Evolutionary conservation across 2,888 invertebrate genomes (phyloP).

Genomic region (Diadegma fenestrale): DNA sequence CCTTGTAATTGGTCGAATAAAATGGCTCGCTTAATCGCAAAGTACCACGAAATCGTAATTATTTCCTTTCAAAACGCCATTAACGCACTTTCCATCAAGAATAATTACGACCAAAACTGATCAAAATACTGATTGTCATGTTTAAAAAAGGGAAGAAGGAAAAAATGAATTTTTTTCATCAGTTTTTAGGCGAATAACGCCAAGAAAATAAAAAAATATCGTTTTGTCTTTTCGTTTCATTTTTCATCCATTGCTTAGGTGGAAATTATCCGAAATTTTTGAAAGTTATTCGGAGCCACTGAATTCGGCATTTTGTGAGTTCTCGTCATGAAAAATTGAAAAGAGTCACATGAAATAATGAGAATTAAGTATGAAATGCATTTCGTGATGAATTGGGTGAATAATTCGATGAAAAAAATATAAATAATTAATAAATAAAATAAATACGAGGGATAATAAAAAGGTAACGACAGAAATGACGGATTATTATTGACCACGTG

Average conservation of each 20-base stretch:
- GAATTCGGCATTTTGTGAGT: too few species aligned
- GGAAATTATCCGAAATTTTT: too few species aligned
- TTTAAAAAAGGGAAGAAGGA: too few species aligned
- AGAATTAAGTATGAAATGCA: background rate
- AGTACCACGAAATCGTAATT: background rate
- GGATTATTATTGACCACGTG: background rate
- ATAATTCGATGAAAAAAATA: background rate
- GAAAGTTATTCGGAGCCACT: too few species aligned
- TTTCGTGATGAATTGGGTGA: background rate
- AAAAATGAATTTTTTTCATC: too few species aligned
- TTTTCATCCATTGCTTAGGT: too few species aligned
- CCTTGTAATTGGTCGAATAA: conserved; percentile 73
- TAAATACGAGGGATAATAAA: background rate
- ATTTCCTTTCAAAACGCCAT: background rate
- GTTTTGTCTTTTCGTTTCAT: too few species aligned
- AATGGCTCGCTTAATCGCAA: conserved; percentile 4
- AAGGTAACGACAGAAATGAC: background rate
- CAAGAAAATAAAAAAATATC: too few species aligned
- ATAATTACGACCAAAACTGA: too few species aligned
- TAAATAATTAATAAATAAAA: background rate
- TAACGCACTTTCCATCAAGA: background rate
- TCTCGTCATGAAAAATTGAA: too few species aligned
- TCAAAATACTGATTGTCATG: too few species aligned
- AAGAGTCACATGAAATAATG: background rate
- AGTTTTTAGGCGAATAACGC: too few species aligned